These are phyloP conservation scores for Tetanocera ferruginea DNA, from an alignment of 2,888 invertebrate species.

Conservation along the genomic window DNA sequence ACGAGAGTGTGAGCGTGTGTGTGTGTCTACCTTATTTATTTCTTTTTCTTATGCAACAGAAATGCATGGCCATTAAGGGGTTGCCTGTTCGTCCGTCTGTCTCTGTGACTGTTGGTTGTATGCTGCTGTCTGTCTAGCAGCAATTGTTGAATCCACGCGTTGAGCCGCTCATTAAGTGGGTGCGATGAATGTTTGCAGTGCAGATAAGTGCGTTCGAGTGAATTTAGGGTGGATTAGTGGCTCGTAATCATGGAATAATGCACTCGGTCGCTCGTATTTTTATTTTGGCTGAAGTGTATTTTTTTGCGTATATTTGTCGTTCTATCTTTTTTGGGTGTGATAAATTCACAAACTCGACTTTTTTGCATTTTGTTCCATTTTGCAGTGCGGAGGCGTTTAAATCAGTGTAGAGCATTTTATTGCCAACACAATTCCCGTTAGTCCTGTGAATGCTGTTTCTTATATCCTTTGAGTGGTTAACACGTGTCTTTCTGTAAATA, in stretches of 20 bases:
- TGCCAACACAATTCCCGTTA: neutral
- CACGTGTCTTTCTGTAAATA: constrained; percentile 46
- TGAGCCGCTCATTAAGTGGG: constrained; percentile 40
- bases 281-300: neutral
- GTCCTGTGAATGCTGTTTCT: neutral
- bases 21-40: constrained; percentile 11
- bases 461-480: constrained; percentile 27
- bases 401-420: constrained; percentile 12
- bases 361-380: constrained; percentile 32
- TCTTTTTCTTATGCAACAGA: constrained; percentile 24
- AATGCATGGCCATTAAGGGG: neutral
- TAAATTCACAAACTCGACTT: constrained; percentile 30
- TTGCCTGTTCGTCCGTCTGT: neutral
- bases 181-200: constrained; percentile 48
- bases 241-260: constrained; percentile 53
- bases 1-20: constrained; percentile 5
- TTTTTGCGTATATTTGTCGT: neutral
- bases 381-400: neutral
- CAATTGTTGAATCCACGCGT: constrained; percentile 1
- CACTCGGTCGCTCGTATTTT: constrained; percentile 44
- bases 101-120: neutral
- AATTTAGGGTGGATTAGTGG: constrained; percentile 54
- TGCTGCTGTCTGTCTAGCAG: constrained; percentile 2
- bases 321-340: neutral
- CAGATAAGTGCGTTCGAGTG: constrained; percentile 55